Base-by-base conservation (phyloP, 2,888 invertebrate genomes). In the Athrips mouffetella region DNA sequence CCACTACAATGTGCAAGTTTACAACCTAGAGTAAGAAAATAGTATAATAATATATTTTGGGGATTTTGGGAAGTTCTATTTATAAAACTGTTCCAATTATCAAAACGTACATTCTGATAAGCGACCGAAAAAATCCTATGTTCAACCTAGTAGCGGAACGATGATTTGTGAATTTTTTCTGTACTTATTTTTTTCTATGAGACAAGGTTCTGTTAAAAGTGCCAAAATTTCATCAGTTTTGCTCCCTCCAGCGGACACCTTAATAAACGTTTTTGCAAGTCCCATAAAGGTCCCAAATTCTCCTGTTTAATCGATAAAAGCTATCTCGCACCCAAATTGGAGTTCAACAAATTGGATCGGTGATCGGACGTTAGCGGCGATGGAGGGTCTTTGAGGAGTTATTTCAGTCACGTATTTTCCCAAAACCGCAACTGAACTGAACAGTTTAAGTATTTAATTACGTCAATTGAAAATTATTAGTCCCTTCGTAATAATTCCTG, bases 361-460 rank as follows among this genome's bases (percentile, higher is more conserved):
- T n/a, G n/a, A n/a, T n/a, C 13, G 25, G 25, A 25, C 40, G 40
- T 40, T 40, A 3, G 8, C 6, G 37, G 27, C 16, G 45, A 21
- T n/a, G 1, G 16, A 45, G 21, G 21, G 15, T 27, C 29, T 27
- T 46, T 37, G 27, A 27, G 16, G 25, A 37, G 27, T 37, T 46
- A 37, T 46, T 46, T 46, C 37, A 37, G 46, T 29, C 37, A 46
- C 18, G 37, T 29, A 46, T 35, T 37, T 46, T 46, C 23, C 4
- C n/a, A 10, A 23, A 29, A 37, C 35, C 37, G 33, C 45, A 25
- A 46, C n/a, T n/a, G n/a, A n/a, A n/a, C n/a, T n/a, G n/a, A n/a
- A n/a, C 37, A 23, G 16, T 45, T 11, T 15, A 45, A 46, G 45
- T 45, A 33, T 45, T 45, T 45, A 45, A 45, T 45, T 45, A 31